Evolutionary conservation across 2,888 invertebrate species (phyloP), one percentile per base, ranked within the genome.

Genomic region (Liopterus haemorrhoidalis): DNA sequence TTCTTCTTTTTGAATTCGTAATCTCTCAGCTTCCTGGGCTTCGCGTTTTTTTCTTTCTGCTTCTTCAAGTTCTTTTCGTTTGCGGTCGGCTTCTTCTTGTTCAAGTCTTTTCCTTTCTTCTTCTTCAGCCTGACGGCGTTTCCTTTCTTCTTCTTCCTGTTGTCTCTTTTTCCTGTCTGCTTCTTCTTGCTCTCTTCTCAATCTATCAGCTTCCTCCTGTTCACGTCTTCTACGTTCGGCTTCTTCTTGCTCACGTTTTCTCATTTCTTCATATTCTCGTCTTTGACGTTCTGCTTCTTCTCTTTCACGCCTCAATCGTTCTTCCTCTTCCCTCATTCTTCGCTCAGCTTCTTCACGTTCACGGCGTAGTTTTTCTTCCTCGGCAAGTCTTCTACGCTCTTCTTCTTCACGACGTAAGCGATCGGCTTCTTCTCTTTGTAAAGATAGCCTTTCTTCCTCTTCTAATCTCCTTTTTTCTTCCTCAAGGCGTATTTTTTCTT

Each of bases 381-480:
- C 52, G 6, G 24, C 24, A 8, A n/a, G 8, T 24, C 18, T 35
- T 14, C 14, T 14, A 14, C 8, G 8, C 24, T 24, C 24, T 24
- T 24, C 24, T 24, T 24, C 24, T 8, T 6, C 31, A n/a, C 11
- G 9, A n/a, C n/a, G n/a, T n/a, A n/a, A n/a, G n/a, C n/a, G n/a
- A 9, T 37, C 19, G 2, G 55, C 47, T 42, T 41, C 41, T 32
- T 44, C 37, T 14, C 18, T 44, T 41, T 31, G 37, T 49, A 42
- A 14, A 50, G 28, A 40, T 22, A 45, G 19, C 1, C 40, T 32
- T 1, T 45, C 48, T 38, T 56, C 57, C 45, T 58, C 57, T 46
- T 62, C 53, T 4, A 59, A 58, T 19, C 50, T 49, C 1, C 67
- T 65, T 3, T 68, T 61, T 2, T 67, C 68, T 55, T 75, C 74